Base-by-base conservation (phyloP, 2,888 invertebrate genomes). In the Drosophila dives region DNA sequence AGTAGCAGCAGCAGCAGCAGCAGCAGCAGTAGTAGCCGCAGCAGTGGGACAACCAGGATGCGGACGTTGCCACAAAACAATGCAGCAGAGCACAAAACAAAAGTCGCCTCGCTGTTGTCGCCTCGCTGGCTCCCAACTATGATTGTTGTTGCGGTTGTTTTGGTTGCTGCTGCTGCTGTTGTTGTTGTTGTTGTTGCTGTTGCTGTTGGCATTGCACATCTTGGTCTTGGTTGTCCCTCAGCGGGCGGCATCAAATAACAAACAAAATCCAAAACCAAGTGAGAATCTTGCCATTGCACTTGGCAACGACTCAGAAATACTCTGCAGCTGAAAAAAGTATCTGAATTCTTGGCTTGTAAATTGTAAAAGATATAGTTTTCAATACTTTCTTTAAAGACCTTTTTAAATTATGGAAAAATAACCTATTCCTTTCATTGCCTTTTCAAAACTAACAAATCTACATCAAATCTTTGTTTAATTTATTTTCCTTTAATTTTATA, bases 41-140 rank as follows among this genome's bases (percentile, higher is more conserved):
- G 61, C 69, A 70, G 17, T 61, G 64, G 67, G 59, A 66, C 75
- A 40, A 48, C 15, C 64, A 55, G 72, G 75, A 67, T 77, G 50
- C 63, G 77, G 78, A 71, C 49, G 45, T 50, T 70, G 77, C 74
- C 70, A 65, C 77, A 74, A 78, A 74, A 68, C 77, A 78, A 74
- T 65, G 78, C 78, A 63, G 49, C 74, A 60, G n/a, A 53, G 42
- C 42, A 60, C 51, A 62, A 54, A 68, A 68, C 77, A 81, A 77
- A 80, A 83, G 74, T 81, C 73, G 64, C 64, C 23, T 23, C 68
- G 75, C 71, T 76, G 65, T 81, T 76, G 69, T 65, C 70, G 80
- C 86, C 73, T 78, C 75, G 75, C 63, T 77, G 72, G 61, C 59
- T 66, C 34, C 49, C 65, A 62, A 62, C 64, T 66, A 64, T 58